phyloP scores from a whole-genome alignment of 1,140 invertebrate species.

The Lethrus apterus region DNA sequence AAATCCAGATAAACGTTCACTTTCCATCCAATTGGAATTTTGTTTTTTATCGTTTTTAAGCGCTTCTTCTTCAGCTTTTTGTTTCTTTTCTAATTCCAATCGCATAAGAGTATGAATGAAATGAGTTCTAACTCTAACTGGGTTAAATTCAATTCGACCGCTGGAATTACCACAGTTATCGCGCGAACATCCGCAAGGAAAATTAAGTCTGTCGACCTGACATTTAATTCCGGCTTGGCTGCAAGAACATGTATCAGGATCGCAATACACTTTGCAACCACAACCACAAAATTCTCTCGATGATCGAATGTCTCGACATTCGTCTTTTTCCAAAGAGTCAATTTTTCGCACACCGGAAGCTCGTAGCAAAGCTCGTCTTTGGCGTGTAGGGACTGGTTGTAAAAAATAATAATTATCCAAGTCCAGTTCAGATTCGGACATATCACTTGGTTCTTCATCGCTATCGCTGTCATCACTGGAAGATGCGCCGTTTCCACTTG shows the following conservation, averaged over 20 bases:
- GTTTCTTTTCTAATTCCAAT: conserved; percentile 82
- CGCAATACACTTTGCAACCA: conserved; percentile 88
- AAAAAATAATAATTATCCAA: conserved; percentile 89
- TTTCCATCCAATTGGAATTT: conserved; percentile 37
- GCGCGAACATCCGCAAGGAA: conserved; percentile 92
- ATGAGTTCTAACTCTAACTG: conserved; percentile 90
- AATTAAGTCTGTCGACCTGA: conserved; percentile 83
- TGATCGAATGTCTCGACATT: conserved; percentile 84
- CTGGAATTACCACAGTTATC: conserved; percentile 90
- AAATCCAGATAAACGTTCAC: conserved; percentile 29
- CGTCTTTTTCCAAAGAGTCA: conserved; percentile 88
- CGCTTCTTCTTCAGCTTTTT: conserved; percentile 41
- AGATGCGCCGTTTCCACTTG: conserved; percentile 35
- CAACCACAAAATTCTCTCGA: conserved; percentile 94
- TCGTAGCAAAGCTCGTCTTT: conserved; percentile 76
- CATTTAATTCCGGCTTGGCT: conserved; percentile 90
- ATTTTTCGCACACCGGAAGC: conserved; percentile 90
- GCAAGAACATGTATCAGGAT: conserved; percentile 92
- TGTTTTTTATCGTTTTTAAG: conserved; percentile 37
- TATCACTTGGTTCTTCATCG: conserved; percentile 74
- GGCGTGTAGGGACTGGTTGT: conserved; percentile 87
- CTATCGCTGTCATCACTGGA: conserved; percentile 69
- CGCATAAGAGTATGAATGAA: conserved; percentile 96
- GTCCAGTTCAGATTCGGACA: conserved; percentile 77
- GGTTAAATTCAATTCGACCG: conserved; percentile 94